Evolutionary conservation across 1,140 invertebrate genomes (phyloP).

Genomic region (Achatina immaculata): DNA sequence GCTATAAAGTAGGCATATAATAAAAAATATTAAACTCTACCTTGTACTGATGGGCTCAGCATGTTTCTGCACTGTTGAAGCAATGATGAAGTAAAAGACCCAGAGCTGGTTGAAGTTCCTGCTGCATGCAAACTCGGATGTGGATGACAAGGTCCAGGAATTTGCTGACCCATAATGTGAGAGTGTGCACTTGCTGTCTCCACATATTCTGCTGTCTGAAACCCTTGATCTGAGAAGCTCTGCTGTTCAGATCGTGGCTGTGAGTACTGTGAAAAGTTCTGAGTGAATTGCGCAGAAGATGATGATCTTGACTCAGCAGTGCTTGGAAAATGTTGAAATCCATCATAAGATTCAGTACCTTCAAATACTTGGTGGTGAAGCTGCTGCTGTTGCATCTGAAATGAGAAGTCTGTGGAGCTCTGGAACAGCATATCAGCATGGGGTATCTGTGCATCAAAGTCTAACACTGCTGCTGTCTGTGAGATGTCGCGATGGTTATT

Average conservation of each 20-base stretch:
- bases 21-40: too few relatives aligned
- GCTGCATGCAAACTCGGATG: neutral
- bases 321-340: neutral
- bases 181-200: neutral
- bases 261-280: conserved; percentile 40
- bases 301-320: neutral
- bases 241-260: conserved; percentile 3
- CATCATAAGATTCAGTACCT: neutral
- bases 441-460: neutral
- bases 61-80: neutral
- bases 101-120: neutral
- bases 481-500: neutral
- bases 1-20: too few relatives aligned
- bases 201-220: conserved; percentile 3
- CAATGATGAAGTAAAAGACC: neutral
- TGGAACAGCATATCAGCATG: conserved; percentile 8
- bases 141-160: neutral
- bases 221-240: neutral
- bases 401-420: conserved; percentile 4
- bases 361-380: neutral
- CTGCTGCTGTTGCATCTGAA: conserved; percentile 14
- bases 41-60: neutral
- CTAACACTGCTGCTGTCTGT: neutral
- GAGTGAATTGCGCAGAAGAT: neutral
- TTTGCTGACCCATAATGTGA: conserved; percentile 2